phyloP scores from a whole-genome alignment of 2,797 vertebrate species.

The Acanthurus lineatus region DNA sequence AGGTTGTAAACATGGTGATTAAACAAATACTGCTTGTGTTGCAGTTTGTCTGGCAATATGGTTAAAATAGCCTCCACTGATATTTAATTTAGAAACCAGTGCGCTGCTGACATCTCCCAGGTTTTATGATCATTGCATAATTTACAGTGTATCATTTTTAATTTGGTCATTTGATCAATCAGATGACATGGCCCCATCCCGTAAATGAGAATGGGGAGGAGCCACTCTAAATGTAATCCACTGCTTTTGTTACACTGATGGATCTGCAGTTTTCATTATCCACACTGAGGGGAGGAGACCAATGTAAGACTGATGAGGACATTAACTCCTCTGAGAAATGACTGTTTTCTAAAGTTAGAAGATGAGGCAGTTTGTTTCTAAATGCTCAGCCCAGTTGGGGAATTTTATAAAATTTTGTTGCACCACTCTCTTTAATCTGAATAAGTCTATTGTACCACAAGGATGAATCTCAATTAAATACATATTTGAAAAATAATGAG shows the following conservation, averaged over 20 bases:
- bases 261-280: conserved; percentile 55
- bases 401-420: conserved; percentile 6
- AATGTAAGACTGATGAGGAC: conserved; percentile 51
- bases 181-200: conserved; percentile 29
- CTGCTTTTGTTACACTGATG: conserved; percentile 48
- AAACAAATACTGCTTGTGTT: conserved; percentile 44
- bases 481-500: not conserved
- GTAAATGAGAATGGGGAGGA: conserved; percentile 39
- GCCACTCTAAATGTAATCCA: conserved; percentile 37
- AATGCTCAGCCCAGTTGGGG: conserved; percentile 12
- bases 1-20: conserved; percentile 46
- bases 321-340: conserved; percentile 44
- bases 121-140: conserved; percentile 60
- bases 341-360: conserved; percentile 11
- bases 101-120: conserved; percentile 14
- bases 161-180: conserved; percentile 56
- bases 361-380: conserved; percentile 29
- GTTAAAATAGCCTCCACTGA: conserved; percentile 19
- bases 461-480: not conserved
- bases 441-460: not conserved
- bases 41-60: conserved; percentile 36
- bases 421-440: not conserved
- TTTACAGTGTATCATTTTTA: conserved; percentile 59
- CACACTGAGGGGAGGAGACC: conserved; percentile 36
- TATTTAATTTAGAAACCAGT: conserved; percentile 46